phyloP scores from a whole-genome alignment of 1,140 invertebrate species.

The Theocolax elegans region DNA sequence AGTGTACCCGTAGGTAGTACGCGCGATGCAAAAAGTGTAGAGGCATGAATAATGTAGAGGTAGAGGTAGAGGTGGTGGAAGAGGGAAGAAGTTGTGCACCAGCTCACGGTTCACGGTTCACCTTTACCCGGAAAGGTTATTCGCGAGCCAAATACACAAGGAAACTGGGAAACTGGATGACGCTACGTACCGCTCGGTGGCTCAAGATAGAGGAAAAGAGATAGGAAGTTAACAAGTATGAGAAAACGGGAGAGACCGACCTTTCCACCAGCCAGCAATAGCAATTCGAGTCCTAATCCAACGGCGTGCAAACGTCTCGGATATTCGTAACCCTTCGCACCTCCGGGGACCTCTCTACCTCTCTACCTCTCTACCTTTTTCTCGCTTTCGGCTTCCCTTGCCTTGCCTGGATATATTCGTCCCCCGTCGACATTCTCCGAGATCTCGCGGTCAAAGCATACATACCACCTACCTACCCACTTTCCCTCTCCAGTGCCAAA shows the following conservation, averaged over 20 bases:
- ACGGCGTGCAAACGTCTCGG: conserved; percentile 56
- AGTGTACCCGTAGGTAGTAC: not conserved
- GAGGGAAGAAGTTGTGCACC: no score
- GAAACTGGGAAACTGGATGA: no score
- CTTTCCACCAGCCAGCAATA: conserved; percentile 37
- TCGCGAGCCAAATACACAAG: no score
- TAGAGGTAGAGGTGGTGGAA: not conserved
- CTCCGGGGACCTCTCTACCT: conserved; percentile 45
- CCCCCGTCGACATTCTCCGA: no score
- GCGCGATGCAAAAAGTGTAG: not conserved
- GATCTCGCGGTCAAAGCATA: no score
- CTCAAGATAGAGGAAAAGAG: conserved; percentile 12
- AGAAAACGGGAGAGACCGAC: not conserved
- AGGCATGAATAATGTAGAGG: conserved; percentile 13
- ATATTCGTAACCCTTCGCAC: conserved; percentile 47
- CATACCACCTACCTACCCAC: no score
- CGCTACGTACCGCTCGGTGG: no score
- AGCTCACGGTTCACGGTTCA: no score
- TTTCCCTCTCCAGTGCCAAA: no score
- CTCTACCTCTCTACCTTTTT: conserved; percentile 42
- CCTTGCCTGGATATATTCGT: conserved; percentile 38
- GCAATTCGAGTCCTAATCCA: conserved; percentile 57
- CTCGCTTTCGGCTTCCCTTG: conserved; percentile 3
- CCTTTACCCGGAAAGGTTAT: no score
- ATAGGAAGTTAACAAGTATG: conserved; percentile 31